Base-by-base conservation (phyloP, 2,888 invertebrate species). In the Operophtera brumata region DNA sequence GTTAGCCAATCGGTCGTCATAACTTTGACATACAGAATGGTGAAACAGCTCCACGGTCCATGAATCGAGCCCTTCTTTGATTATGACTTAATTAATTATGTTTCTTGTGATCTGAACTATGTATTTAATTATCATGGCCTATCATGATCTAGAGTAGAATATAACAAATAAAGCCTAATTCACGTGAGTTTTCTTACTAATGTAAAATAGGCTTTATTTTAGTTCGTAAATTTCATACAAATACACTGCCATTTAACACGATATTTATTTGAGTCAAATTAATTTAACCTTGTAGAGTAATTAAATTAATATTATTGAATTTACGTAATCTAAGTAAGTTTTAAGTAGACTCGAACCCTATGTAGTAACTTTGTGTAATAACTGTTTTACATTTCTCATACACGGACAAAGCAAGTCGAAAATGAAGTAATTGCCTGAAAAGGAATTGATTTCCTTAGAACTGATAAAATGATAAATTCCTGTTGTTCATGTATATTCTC, bases 241-340 rank as follows among this genome's bases (percentile, higher is more conserved):
- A 54, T 57, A 54, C 61, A 71, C 66, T 67, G 66, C 66, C 73
- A 69, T 64, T 67, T 65, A 64, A 63, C 57, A 68, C 66, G 58
- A 60, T 67, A 60, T 58, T 64, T 60, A 60, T 67, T 65, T 67
- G 47, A 61, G 57, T 64, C 61, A 64, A 54, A 47, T 65, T 61
- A 63, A 57, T 65, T 61, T 65, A 64, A 61, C 58, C 61, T 57
- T 44, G 54, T 64, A 64, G 59, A 52, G 44, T 57, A 52, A 48
- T 30, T 7, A 26, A 7, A 26, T 63, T 63, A 60, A 61, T 69
- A 67, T 71, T 77, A 79, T 77, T 80, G 70, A 80, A 80, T 75
- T 74, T 74, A 71, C 40, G 51, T 56, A 66, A 64, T 67, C 59
- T 81, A 82, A 80, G 76, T 83, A 81, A 69, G 77, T 74, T 80